phyloP scores from a whole-genome alignment of 2,797 vertebrate genomes.

The Onychomys torridus region DNA sequence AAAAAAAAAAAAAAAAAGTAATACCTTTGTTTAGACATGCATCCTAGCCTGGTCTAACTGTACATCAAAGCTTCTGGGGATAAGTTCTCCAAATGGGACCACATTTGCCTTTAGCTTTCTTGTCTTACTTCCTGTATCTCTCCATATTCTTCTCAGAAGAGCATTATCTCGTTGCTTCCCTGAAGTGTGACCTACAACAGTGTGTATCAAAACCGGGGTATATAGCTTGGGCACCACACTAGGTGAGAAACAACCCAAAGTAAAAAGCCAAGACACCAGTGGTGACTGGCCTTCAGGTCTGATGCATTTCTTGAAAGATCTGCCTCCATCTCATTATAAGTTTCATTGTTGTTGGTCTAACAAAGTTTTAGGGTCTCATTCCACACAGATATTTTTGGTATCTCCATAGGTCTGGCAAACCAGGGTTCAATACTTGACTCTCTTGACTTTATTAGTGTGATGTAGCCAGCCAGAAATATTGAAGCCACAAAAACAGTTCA shows the following conservation, averaged over 20 bases:
- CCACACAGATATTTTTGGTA: background rate
- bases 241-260: background rate
- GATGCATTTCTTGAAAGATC: background rate
- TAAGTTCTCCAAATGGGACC: background rate
- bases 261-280: background rate
- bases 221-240: background rate
- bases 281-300: background rate
- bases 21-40: background rate
- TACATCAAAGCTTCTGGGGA: background rate
- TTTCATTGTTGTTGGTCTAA: conserved; percentile 10
- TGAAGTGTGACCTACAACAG: background rate
- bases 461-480: background rate
- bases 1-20: background rate
- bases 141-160: background rate
- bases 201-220: background rate
- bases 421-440: background rate
- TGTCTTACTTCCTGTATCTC: background rate
- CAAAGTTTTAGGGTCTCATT: background rate
- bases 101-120: background rate
- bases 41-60: background rate
- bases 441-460: background rate
- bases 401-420: background rate
- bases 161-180: background rate
- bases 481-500: background rate
- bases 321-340: background rate